Evolutionary conservation across 2,888 invertebrate genomes (phyloP), one percentile per base, ranked within the genome.

Genomic region (Acronicta psi): DNA sequence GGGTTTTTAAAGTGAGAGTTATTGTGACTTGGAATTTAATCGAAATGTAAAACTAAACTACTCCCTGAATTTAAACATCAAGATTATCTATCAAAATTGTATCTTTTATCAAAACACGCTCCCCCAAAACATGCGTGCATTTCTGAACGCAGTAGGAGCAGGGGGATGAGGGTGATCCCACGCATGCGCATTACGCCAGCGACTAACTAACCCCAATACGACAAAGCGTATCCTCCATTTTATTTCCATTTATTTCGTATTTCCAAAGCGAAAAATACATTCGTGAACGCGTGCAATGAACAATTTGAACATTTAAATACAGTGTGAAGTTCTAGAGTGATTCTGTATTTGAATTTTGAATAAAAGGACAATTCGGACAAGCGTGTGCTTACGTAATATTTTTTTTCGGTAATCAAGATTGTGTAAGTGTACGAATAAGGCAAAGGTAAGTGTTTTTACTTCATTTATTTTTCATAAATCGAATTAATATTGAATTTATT

Each of bases 171-270:
- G 75, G 72, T 65, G 65, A 10, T n/a, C 34, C 10, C 62, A 68
- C 92, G 92, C 93, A 89, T 86, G 93, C 93, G 83, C 68, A 36
- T 4, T 40, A 38, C n/a, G 29, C 51, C 43, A 69, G 79, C 60
- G 62, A 72, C 70, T 49, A 75, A 69, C 83, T 88, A 89, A 90
- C 89, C 90, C 88, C 83, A 87, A 87, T 82, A 75, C 73, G 65
- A 72, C 66, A 73, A 57, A 71, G 75, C 77, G 73, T 72, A 60
- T 71, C 87, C 90, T 81, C 92, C 93, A 93, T 93, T 90, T 93
- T 93, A 88, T 84, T 88, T 90, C 75, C 80, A 81, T 86, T 85
- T 84, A 72, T 85, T 84, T 82, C 79, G 66, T 76, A 81, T 77
- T 84, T 82, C 82, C 50, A 59, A 63, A 64, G 74, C 65, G 70